Evolutionary conservation across 2,888 invertebrate genomes (phyloP).

Genomic region (Synergus umbraculus): DNA sequence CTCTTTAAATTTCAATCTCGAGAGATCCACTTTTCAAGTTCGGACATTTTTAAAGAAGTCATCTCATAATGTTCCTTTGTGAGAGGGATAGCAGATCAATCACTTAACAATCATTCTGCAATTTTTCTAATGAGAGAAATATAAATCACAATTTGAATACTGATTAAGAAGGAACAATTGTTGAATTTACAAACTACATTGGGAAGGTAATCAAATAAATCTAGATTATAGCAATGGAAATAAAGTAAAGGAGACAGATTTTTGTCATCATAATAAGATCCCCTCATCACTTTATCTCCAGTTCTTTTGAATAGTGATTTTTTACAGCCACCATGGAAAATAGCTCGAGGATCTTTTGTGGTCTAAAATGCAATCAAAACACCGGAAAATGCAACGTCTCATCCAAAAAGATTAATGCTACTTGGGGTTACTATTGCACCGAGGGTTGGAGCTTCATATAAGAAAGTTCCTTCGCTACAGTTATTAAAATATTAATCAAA

Average conservation of each 20-base stretch:
- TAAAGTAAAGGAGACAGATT: conserved; percentile 2
- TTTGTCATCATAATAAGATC: conserved; percentile 13
- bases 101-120: no score
- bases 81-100: no score
- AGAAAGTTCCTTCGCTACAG: not conserved
- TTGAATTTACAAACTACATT: not conserved
- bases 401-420: conserved; percentile 31
- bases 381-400: conserved; percentile 28
- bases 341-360: conserved; percentile 18
- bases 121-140: not conserved
- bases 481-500: no score
- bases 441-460: not conserved
- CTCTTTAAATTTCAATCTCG: conserved; percentile 1
- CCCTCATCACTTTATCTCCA: conserved; percentile 23
- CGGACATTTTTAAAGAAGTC: no score
- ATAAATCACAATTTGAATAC: not conserved
- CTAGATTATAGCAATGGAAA: not conserved
- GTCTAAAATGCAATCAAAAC: conserved; percentile 24
- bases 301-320: conserved; percentile 3
- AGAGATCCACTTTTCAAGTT: not conserved
- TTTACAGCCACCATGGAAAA: conserved; percentile 34
- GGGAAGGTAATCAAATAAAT: not conserved
- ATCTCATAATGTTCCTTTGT: no score
- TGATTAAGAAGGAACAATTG: no score
- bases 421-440: not conserved